These are phyloP conservation scores for Hyperoodon ampullatus DNA, from an alignment of 2,113 vertebrate species.

Conservation along the genomic window DNA sequence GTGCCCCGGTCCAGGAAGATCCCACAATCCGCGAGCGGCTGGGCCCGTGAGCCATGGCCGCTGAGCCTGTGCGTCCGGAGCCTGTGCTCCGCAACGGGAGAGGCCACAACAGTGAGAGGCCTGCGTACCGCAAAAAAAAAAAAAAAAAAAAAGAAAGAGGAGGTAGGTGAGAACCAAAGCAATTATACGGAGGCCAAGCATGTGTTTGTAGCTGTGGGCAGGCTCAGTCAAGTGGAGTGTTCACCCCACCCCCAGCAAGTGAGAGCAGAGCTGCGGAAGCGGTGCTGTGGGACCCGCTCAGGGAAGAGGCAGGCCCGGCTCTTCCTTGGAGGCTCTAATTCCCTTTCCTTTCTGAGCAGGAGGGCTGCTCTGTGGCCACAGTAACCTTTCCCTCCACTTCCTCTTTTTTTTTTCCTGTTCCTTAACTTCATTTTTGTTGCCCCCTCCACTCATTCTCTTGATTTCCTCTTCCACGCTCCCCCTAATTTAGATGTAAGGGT, in stretches of 20 bases:
- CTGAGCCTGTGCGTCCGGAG: too few species aligned
- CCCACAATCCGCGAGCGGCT: too few species aligned
- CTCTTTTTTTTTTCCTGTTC: constrained; percentile 44
- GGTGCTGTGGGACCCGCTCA: background rate
- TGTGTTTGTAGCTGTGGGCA: background rate
- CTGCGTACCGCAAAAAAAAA: too few species aligned
- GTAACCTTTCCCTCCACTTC: background rate
- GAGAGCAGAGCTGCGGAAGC: background rate
- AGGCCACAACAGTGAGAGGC: too few species aligned
- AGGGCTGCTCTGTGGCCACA: background rate
- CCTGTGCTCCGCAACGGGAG: too few species aligned
- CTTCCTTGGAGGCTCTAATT: background rate
- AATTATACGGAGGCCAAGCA: background rate
- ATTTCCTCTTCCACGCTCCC: background rate
- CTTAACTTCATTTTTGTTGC: constrained; percentile 14
- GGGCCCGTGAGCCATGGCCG: too few species aligned
- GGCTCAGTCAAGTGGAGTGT: background rate
- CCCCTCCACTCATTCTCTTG: background rate
- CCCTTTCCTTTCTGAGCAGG: background rate
- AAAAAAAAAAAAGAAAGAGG: background rate
- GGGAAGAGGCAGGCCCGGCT: fast-evolving
- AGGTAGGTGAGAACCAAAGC: background rate
- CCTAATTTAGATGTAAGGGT: background rate
- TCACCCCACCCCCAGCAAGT: background rate
- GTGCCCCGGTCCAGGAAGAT: too few species aligned